phyloP scores from a whole-genome alignment of 2,113 vertebrate genomes.

The Donacobius atricapilla region DNA sequence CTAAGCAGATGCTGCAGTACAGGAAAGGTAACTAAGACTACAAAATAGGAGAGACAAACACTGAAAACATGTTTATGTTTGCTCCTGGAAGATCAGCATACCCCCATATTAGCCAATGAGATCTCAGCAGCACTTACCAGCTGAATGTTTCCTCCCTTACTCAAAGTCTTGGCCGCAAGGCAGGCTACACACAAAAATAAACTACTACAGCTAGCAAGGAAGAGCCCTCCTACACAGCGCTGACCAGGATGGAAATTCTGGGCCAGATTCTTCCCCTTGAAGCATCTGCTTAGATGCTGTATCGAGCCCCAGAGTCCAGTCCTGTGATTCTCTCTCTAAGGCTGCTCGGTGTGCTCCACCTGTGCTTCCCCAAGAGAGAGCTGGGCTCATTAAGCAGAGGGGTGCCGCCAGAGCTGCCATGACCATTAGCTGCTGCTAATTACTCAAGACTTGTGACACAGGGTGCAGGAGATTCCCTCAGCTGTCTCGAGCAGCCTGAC shows the following conservation, averaged over 20 bases:
- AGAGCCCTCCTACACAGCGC: not conserved
- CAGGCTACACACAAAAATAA: not conserved
- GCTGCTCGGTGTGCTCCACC: not conserved
- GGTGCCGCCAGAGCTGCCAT: not conserved
- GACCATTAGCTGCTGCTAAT: not conserved
- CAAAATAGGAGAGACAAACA: not conserved
- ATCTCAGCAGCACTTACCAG: not conserved
- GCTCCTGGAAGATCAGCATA: not conserved
- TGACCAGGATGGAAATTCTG: not conserved
- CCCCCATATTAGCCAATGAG: not conserved
- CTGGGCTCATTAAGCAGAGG: not conserved
- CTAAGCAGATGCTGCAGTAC: slow-evolving; percentile 29
- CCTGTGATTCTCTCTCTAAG: not conserved
- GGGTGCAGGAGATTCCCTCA: not conserved
- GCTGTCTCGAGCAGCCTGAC: not conserved
- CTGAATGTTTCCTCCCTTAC: not conserved
- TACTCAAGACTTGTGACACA: not conserved
- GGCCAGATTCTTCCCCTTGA: not conserved
- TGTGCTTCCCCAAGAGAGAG: not conserved
- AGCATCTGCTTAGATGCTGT: not conserved
- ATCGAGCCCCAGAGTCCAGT: not conserved
- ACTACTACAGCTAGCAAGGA: not conserved
- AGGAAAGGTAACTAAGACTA: slow-evolving; percentile 30
- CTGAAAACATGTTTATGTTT: not conserved
- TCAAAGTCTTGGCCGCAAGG: not conserved